phyloP scores from a whole-genome alignment of 1,140 invertebrate genomes.

The Drosophila paulistorum region DNA sequence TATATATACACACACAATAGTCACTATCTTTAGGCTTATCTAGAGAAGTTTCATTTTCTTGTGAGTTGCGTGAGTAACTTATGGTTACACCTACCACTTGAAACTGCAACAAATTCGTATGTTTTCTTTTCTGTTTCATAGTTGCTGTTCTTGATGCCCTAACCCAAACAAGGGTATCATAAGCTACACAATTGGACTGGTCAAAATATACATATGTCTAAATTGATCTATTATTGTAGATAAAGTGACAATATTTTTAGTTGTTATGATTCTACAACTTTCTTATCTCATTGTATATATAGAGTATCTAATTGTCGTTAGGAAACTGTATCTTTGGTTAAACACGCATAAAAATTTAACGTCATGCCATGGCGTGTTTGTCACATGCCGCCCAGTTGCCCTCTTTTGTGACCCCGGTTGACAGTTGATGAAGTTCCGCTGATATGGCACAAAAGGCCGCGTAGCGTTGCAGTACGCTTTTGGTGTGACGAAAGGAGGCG shows the following conservation, averaged over 20 bases:
- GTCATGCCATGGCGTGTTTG: constrained; percentile 74
- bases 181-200: not conserved
- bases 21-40: constrained; percentile 39
- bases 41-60: constrained; percentile 44
- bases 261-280: not conserved
- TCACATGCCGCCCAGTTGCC: constrained; percentile 49
- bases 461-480: constrained; percentile 31
- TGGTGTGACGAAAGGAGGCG: constrained; percentile 32
- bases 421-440: constrained; percentile 49
- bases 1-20: constrained; percentile 27
- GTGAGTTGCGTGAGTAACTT: constrained; percentile 68
- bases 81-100: constrained; percentile 57
- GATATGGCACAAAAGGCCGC: constrained; percentile 31
- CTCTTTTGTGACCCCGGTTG: constrained; percentile 56
- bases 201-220: too few relatives aligned
- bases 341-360: constrained; percentile 77
- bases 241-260: too few relatives aligned
- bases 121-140: constrained; percentile 17
- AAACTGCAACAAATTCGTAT: constrained; percentile 39
- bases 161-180: not conserved
- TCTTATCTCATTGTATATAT: not conserved
- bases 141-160: constrained; percentile 34
- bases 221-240: not conserved
- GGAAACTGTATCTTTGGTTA: not conserved
- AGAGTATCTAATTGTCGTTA: not conserved